Percentiles rank a stretch among this genome's conserved stretches.
Conservation (phyloP, 2,797 vertebrate species). For the Cephalopachus bancanus region DNA sequence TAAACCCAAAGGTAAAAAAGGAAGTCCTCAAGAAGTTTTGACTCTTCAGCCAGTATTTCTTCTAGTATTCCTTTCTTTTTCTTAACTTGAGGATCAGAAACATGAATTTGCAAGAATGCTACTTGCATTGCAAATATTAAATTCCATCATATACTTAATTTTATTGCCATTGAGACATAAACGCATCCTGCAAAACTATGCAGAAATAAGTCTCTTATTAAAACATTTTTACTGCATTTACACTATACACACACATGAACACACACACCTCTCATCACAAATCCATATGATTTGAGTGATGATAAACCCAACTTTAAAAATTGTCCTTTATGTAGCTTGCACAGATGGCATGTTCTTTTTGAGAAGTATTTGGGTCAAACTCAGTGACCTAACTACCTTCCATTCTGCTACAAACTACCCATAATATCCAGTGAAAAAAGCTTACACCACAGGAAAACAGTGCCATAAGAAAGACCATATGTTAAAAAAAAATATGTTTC, state of each 20-base stretch:
- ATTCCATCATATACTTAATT: neutral
- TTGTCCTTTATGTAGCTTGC: neutral
- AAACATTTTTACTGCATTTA: neutral
- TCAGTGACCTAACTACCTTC: constrained; percentile 40
- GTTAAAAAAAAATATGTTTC: neutral
- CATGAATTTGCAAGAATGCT: neutral
- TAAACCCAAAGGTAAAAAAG: neutral
- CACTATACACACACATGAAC: neutral
- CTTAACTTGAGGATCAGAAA: neutral
- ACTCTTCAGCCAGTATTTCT: neutral
- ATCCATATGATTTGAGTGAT: neutral
- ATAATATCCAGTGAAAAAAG: constrained; percentile 28
- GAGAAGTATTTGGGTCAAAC: constrained; percentile 44
- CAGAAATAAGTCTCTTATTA: neutral
- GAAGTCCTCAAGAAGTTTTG: neutral
- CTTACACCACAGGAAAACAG: constrained; percentile 40
- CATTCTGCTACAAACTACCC: constrained; percentile 43
- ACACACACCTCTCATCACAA: neutral
- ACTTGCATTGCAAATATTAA: neutral
- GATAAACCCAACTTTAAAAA: neutral
- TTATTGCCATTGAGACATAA: neutral
- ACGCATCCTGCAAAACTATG: neutral
- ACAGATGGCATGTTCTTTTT: constrained; percentile 55
- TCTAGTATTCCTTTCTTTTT: neutral
- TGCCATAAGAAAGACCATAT: constrained; percentile 61